Percentiles rank a stretch among this genome's conserved stretches.
These are phyloP conservation scores for Dendrolimus kikuchii DNA, from an alignment of 1,140 invertebrate genomes.

Conservation along the genomic window DNA sequence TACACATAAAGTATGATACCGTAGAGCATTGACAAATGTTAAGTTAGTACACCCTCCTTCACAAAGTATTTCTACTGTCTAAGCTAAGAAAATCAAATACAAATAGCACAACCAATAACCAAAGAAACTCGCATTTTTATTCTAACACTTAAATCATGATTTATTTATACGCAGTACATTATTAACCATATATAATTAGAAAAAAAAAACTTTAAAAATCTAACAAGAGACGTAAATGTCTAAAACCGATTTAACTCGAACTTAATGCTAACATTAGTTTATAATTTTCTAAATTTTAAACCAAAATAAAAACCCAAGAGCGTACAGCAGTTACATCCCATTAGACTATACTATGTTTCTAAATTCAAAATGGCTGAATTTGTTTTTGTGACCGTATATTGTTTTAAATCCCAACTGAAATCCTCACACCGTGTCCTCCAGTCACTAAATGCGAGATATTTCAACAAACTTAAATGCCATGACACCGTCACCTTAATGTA, in stretches of 20 bases:
- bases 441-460: constrained; percentile 40
- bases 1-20: too few species aligned
- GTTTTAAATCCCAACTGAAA: not conserved
- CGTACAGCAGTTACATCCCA: too few species aligned
- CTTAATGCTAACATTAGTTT: not conserved
- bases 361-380: not conserved
- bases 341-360: too few species aligned
- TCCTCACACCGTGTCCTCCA: constrained; percentile 52
- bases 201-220: constrained; percentile 35
- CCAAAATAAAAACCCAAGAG: too few species aligned
- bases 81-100: constrained; percentile 3
- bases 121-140: constrained; percentile 56
- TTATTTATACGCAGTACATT: constrained; percentile 59
- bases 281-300: not conserved
- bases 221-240: constrained; percentile 14
- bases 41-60: constrained; percentile 48
- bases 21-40: too few species aligned
- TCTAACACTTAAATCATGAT: constrained; percentile 57
- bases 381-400: not conserved
- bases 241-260: not conserved
- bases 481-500: not conserved
- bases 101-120: constrained; percentile 61
- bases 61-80: constrained; percentile 23
- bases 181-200: constrained; percentile 54
- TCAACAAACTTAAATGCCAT: constrained; percentile 26